Base-by-base conservation (phyloP, 2,888 invertebrate species). In the Kuschelorhynchus macadamiae region DNA sequence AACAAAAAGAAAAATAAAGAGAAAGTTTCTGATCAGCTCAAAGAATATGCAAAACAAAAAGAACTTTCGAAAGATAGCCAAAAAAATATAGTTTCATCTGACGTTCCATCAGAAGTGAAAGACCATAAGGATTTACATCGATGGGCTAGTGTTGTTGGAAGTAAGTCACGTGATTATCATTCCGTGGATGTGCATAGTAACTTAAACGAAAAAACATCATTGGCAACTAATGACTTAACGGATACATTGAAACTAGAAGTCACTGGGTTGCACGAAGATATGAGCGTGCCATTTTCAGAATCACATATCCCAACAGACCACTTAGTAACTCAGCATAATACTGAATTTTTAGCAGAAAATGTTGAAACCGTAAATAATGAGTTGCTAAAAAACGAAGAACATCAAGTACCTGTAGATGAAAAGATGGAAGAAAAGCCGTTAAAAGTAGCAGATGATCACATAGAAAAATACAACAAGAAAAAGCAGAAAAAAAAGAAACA, bases 401-500 rank as follows among this genome's bases (percentile, higher is more conserved):
- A 2, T 36, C 36, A 11, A 36, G 4, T 36, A 12, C 4, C 11
- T 36, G 36, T 8, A 36, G 36, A 36, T 8, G 2, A 11, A 7
- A 36, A 3, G 4, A 12, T n/a, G 11, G 36, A 36, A 36, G n/a
- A 36, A 36, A 36, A 36, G 30, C 30, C 5, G 9, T 9, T 7
- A 7, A 9, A 30, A 30, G 30, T n/a, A 46, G n/a, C 3, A n/a
- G n/a, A n/a, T 11, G n/a, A n/a, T 2, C 20, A 49, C n/a, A 4
- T 12, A 16, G 53, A 53, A 53, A 5, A 7, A 41, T n/a, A 11
- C 12, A 11, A 1, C 2, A 12, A 41, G 21, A 41, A 16, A n/a
- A 39, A 53, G 25, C 20, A 53, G 3, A 36, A 53, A 18, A 36
- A n/a, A 12, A 17, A 53, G 20, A 39, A 14, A 1, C 39, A n/a